These are phyloP conservation scores for Ictalurus punctatus DNA, from an alignment of 2,113 vertebrate genomes.

Conservation along the genomic window DNA sequence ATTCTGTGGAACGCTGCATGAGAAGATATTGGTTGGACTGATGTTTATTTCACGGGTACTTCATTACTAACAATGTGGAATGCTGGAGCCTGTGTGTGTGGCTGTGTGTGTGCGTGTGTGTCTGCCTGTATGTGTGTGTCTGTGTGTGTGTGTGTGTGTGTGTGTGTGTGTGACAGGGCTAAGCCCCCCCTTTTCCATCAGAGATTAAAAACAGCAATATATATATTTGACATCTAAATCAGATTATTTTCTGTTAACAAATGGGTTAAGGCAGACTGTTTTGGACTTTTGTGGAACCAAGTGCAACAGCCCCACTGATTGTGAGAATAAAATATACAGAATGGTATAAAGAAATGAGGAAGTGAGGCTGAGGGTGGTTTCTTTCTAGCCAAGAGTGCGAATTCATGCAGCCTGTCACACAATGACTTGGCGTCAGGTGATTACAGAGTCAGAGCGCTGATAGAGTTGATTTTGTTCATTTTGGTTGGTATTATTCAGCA, in stretches of 20 bases:
- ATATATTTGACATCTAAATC: neutral
- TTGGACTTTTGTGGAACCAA: neutral
- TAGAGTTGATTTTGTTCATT: too few species aligned
- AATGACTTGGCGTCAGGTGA: neutral
- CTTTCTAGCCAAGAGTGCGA: neutral
- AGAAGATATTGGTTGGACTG: slow-evolving; percentile 67
- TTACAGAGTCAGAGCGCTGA: neutral
- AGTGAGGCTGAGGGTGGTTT: neutral
- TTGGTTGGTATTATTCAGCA: too few species aligned
- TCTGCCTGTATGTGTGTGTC: too few species aligned
- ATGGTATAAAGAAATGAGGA: too few species aligned
- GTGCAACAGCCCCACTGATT: neutral
- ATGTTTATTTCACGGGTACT: neutral
- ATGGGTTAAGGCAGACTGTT: neutral
- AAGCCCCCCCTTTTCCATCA: neutral
- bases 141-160: too few species aligned
- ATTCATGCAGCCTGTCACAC: neutral
- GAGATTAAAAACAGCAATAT: neutral
- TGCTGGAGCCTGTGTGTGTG: slow-evolving; percentile 12
- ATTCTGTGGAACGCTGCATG: slow-evolving; percentile 63
- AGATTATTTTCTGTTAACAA: neutral
- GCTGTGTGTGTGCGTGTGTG: neutral
- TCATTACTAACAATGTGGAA: slow-evolving; percentile 35
- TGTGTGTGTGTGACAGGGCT: neutral
- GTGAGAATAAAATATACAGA: neutral